Evolutionary conservation across 2,113 vertebrate species (phyloP), one percentile per base, ranked within the genome.

Genomic region (Aphyosemion australe): DNA sequence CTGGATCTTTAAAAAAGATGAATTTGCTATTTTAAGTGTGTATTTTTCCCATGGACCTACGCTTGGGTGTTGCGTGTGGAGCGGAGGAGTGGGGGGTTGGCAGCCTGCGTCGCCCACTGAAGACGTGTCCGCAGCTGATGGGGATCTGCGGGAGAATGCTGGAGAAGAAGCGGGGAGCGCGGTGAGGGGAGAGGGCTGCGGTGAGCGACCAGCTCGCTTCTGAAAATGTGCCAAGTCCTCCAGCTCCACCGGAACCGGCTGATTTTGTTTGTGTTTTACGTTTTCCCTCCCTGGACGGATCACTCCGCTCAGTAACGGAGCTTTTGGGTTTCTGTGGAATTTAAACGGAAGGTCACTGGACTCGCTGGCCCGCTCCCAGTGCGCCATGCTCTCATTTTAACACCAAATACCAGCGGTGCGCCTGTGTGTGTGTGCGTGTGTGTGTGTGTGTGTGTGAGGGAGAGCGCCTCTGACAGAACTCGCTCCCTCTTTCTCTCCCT

Each of bases 341-440:
- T 84, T 64, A 61, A 79, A 69, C 65, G 46, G 78, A 87, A 86
- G 87, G 86, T 90, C 78, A 80, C 71, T 87, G 84, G 85, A 89
- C 79, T 84, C 77, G 75, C 64, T 71, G 76, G 78, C 71, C 73
- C 84, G 74, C 69, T 63, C 31, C 54, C 47, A 31, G 71, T 84
- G 82, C 84, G 73, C 75, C 63, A 80, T 62, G 52, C 50, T 64
- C 47, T 48, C 46, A 3, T 87, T 85, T 84, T 83, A 63, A 83
- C 69, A 61, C 32, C 53, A 58, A 62, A 74, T 60, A 61, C 37
- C 52, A 37, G 37, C 1, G 47, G 58, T 79, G 72, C 58, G 66
- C 69, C 42, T 65, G 31, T 42, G 61, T 54, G 51, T 5, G 15
- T 37, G 49, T 72, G 47, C 57, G 61, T 50, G 46, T 59, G 51